These are phyloP conservation scores for Laspeyria flexula DNA, from an alignment of 2,888 invertebrate genomes.

Conservation along the genomic window DNA sequence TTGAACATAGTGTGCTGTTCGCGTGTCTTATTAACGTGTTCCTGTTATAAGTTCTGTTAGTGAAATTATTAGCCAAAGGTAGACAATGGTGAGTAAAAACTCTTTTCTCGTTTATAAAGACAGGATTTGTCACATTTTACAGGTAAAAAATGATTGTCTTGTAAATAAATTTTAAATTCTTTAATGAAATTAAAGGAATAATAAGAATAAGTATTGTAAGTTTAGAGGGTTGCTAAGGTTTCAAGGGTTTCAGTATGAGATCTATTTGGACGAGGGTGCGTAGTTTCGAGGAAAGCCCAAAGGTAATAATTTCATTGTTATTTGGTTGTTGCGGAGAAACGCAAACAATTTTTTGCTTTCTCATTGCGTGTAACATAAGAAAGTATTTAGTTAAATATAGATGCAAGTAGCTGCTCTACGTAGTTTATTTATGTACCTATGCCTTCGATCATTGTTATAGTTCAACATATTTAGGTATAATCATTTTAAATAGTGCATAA, in stretches of 20 bases:
- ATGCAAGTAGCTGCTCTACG: background rate
- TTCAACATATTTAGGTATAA: no score
- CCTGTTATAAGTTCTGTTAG: slow-evolving; percentile 29
- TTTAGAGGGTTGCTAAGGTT: slow-evolving; percentile 25
- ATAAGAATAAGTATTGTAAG: slow-evolving; percentile 9
- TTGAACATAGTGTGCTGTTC: slow-evolving; percentile 55
- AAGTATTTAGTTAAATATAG: slow-evolving; percentile 6
- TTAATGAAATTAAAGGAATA: background rate
- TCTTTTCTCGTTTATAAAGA: slow-evolving; percentile 24
- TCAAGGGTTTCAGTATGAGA: slow-evolving; percentile 51
- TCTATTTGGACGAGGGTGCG: slow-evolving; percentile 70
- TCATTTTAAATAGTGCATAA: no score
- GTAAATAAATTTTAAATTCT: background rate
- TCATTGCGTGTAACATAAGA: slow-evolving; percentile 6
- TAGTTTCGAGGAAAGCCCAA: slow-evolving; percentile 36
- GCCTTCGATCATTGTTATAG: background rate
- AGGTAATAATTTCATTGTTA: slow-evolving; percentile 26
- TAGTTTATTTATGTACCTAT: background rate
- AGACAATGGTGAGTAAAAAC: slow-evolving; percentile 52
- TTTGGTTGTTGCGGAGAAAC: background rate
- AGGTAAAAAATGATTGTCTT: slow-evolving; percentile 15
- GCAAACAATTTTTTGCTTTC: slow-evolving; percentile 4
- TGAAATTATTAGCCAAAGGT: slow-evolving; percentile 15
- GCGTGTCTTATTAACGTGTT: slow-evolving; percentile 39
- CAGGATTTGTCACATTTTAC: slow-evolving; percentile 1